Base-by-base conservation (phyloP, 2,888 invertebrate species). In the Neuroscelio doddi region DNA sequence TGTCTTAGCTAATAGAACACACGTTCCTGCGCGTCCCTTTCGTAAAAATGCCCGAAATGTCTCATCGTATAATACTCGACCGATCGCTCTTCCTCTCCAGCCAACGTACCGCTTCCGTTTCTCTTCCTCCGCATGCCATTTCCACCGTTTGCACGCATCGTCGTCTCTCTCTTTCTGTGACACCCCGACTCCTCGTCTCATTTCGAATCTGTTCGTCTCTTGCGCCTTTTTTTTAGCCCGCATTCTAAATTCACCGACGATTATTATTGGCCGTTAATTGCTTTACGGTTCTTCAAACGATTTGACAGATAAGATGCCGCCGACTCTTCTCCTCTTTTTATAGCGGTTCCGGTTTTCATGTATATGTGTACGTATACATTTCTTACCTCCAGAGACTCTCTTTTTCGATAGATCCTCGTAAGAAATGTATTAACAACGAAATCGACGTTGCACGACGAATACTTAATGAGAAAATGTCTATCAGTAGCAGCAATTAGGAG, bases 1-100 rank as follows among this genome's bases (percentile, higher is more conserved):
- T 82, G 83, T 83, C 81, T 83, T 80, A 81, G 77, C 80, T 82
- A 82, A 82, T 83, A 81, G 80, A 83, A 83, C 83, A 83, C 81
- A 80, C 80, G 82, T 82, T 82, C 79, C 79, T 77, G 71, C 74
- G 76, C 79, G 79, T 79, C 77, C 77, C 78, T 80, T 81, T 78
- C 73, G 78, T 79, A 78, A 78, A 77, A 79, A 80, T 81, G 75
- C 74, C 76, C 75, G 75, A 81, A 80, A 82, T 82, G 81, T 82
- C 81, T 80, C 78, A 74, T 80, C 80, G 75, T 73, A 82, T 83
- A 81, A 80, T 74, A 68, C 74, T 75, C 78, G 79, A 72, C 74
- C 78, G 70, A 80, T 80, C 80, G 77, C 72, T 50, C 64, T 62
- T 61, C 38, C 55, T 45, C 41, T 64, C 49, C 53, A n/a, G 47